A percentile compares a stretch with the other conserved stretches of the same genome.
Conservation (phyloP, 2,797 vertebrate genomes). For the Remorina albescens region DNA sequence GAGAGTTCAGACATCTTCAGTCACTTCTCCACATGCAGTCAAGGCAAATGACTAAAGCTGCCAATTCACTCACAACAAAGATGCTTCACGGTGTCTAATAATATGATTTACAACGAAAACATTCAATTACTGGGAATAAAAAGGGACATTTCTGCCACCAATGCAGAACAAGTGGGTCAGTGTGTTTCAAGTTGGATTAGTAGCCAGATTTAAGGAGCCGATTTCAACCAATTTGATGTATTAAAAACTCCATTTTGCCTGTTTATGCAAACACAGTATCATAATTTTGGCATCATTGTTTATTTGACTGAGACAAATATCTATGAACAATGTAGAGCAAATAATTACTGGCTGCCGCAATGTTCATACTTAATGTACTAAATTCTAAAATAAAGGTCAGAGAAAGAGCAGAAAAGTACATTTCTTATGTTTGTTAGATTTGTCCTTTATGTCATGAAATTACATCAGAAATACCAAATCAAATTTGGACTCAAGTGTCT, state of each 20-base stretch:
- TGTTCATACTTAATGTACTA: not conserved
- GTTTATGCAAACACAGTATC: not conserved
- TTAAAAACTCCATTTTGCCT: too few relatives aligned
- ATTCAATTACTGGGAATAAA: not conserved
- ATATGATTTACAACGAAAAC: slow-evolving; percentile 20
- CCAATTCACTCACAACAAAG: not conserved
- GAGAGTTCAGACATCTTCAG: slow-evolving; percentile 48
- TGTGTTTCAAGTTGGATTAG: too few relatives aligned
- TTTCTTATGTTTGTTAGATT: too few relatives aligned
- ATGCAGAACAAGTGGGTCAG: not conserved
- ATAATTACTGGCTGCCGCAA: not conserved
- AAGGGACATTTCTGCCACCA: not conserved
- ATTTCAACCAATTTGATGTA: not conserved
- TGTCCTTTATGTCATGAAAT: not conserved
- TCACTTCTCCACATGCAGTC: slow-evolving; percentile 30
- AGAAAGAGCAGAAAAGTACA: not conserved
- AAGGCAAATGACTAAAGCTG: slow-evolving; percentile 28
- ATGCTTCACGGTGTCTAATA: slow-evolving; percentile 5
- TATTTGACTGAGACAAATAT: not conserved
- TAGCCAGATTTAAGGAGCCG: not conserved
- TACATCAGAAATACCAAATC: too few relatives aligned
- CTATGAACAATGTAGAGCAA: not conserved
- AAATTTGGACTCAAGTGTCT: too few relatives aligned
- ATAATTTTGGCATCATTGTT: not conserved
- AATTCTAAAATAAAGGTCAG: slow-evolving; percentile 16